A percentile compares a stretch with the other conserved stretches of the same genome.
phyloP scores from a whole-genome alignment of 2,797 vertebrate genomes.

The Enteromius afrohamiltoni region DNA sequence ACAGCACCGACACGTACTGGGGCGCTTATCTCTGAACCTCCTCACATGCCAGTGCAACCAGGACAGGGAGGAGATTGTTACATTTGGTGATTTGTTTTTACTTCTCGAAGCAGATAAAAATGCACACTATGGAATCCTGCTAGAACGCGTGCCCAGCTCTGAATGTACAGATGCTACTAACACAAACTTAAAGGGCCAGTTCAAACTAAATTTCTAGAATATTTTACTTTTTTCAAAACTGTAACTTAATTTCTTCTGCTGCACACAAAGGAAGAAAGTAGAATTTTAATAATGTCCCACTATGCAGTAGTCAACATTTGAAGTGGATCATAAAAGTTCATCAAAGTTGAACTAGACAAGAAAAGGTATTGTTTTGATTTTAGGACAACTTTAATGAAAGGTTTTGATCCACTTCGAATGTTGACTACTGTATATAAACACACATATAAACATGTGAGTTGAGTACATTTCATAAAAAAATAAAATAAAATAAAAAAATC shows the following conservation, averaged over 20 bases:
- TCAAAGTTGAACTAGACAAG: too few relatives aligned
- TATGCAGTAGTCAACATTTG: too few relatives aligned
- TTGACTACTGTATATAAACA: too few relatives aligned
- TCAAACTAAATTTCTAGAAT: not conserved
- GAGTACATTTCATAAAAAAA: too few relatives aligned
- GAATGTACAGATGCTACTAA: not conserved
- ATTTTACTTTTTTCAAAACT: not conserved
- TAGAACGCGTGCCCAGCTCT: constrained; percentile 46
- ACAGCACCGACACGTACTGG: constrained; percentile 85
- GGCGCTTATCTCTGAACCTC: constrained; percentile 82
- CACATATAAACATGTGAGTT: too few relatives aligned
- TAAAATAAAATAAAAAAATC: too few relatives aligned
- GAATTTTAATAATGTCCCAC: not conserved
- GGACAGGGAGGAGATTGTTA: constrained; percentile 85
- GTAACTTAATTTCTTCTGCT: not conserved
- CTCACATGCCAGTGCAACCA: constrained; percentile 84
- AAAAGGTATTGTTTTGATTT: too few relatives aligned
- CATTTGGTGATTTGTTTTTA: constrained; percentile 84
- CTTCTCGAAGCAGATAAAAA: constrained; percentile 76
- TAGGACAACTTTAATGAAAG: too few relatives aligned
- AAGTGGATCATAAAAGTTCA: too few relatives aligned
- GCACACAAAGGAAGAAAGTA: not conserved
- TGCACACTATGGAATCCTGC: constrained; percentile 39
- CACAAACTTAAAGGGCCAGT: not conserved
- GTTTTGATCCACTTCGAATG: too few relatives aligned